Base-by-base conservation (phyloP, 2,888 invertebrate species). In the Hydrotaea diabolus region DNA sequence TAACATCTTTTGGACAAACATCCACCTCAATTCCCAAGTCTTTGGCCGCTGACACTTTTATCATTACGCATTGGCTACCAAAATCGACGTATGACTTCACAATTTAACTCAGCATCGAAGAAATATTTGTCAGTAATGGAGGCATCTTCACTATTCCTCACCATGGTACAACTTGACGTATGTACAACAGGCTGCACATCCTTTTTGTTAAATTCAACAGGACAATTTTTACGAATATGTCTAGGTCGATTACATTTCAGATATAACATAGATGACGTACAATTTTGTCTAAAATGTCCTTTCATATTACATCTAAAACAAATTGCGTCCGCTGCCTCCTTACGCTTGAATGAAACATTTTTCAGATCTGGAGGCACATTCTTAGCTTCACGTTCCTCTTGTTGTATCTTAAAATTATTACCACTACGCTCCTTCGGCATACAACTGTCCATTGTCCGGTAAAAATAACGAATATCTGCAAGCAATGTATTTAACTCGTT, bases 1-100 rank as follows among this genome's bases (percentile, higher is more conserved):
- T n/a, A n/a, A n/a, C n/a, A n/a, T n/a, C n/a, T n/a, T n/a, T n/a
- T n/a, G n/a, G n/a, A n/a, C n/a, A n/a, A n/a, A n/a, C n/a, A n/a
- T n/a, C n/a, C n/a, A n/a, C n/a, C n/a, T n/a, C n/a, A n/a, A 69
- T 23, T 15, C 23, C 19, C 4, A 66, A 39, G 15, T 36, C 43
- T 11, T 36, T 39, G 3, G 69, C 36, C 15, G 59, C 26, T 26
- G 59, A 59, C 2, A 5, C 15, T 15, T n/a, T 59, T 17, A 74
- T 74, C 74, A 74, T 74, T 17, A 74, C 23, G 39, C 74, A 74
- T n/a, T 74, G 74, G 13, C 46, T 77, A 13, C 69, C 72, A 53
- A 78, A 78, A 8, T 36, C 36, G 36, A 36, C 36, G 8, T 36
- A 36, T 36, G 36, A 36, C 8, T 36, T 36, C 36, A 69, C 59